Base-by-base conservation (phyloP, 2,888 invertebrate species). In the Notodonta ziczac region DNA sequence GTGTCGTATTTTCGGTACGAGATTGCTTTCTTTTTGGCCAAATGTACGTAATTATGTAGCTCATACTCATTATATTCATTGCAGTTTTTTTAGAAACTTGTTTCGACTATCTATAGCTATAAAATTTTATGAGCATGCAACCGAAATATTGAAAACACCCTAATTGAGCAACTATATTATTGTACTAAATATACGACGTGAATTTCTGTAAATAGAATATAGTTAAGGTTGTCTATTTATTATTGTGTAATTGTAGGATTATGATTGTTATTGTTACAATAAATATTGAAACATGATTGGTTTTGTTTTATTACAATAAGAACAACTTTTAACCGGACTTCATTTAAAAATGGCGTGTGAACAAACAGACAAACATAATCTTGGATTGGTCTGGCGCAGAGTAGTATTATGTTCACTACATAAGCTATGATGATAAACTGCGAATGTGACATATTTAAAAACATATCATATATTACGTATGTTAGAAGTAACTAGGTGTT, bases 131-230 rank as follows among this genome's bases (percentile, higher is more conserved):
- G 57, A 63, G 58, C 61, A 65, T 66, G 60, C 53, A 63, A 67
- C 62, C 54, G 56, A 55, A 58, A 60, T 9, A 50, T 51, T 44
- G 61, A 46, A 65, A 61, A 69, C 71, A 70, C 62, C 71, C 61
- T 60, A 59, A 61, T 54, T 57, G 35, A 63, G 44, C 32, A 12
- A 65, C 57, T 64, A 54, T 65, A 61, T 63, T 63, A 69, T 64
- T 78, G 76, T 78, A 76, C 78, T 79, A 62, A 62, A 40, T 40
- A 59, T 58, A 65, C 78, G 77, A 81, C 82, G 87, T 90, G 90
- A 88, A 85, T 90, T 87, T 89, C 83, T 93, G 91, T 92, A 92
- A 87, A 93, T 93, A 90, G 73, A 77, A 70, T 67, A 73, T 76
- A 80, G 80, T 78, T 86, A 83, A 83, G 84, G 64, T 79, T 84